A percentile compares a stretch with the other conserved stretches of the same genome.
Conservation (phyloP, 2,797 vertebrate genomes). For the Chrysocyon brachyurus region DNA sequence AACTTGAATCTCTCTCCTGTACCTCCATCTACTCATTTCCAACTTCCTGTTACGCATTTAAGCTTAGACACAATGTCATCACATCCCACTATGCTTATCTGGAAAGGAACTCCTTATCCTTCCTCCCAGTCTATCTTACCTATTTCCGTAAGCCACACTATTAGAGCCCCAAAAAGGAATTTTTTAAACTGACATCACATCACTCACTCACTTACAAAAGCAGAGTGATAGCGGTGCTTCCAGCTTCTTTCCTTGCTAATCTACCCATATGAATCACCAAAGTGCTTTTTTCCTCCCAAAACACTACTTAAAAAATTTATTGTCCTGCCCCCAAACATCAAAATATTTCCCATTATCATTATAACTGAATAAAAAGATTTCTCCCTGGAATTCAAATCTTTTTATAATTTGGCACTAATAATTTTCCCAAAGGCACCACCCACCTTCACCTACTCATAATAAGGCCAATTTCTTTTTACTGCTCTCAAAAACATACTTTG, state of each 20-base stretch:
- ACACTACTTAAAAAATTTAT: background rate
- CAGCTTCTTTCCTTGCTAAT: background rate
- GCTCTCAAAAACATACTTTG: background rate
- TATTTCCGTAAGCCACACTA: background rate
- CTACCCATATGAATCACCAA: background rate
- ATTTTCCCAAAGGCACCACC: background rate
- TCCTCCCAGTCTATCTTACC: background rate
- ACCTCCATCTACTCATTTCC: background rate
- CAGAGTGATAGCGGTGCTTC: background rate
- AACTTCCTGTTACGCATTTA: background rate
- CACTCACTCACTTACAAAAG: background rate
- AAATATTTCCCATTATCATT: constrained; percentile 15
- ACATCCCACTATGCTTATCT: background rate
- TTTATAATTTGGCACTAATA: background rate
- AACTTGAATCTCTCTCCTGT: background rate
- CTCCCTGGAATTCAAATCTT: constrained; percentile 15
- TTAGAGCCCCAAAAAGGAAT: background rate
- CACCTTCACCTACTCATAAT: background rate
- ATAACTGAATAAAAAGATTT: background rate
- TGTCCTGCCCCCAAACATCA: background rate
- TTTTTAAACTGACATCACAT: background rate
- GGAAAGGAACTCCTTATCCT: background rate
- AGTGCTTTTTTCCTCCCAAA: background rate
- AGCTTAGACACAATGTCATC: background rate
- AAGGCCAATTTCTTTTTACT: background rate